Percentiles rank a stretch among this genome's conserved stretches.
These are phyloP conservation scores for Sthenelais limicola DNA, from an alignment of 2,888 invertebrate genomes.

Conservation along the genomic window DNA sequence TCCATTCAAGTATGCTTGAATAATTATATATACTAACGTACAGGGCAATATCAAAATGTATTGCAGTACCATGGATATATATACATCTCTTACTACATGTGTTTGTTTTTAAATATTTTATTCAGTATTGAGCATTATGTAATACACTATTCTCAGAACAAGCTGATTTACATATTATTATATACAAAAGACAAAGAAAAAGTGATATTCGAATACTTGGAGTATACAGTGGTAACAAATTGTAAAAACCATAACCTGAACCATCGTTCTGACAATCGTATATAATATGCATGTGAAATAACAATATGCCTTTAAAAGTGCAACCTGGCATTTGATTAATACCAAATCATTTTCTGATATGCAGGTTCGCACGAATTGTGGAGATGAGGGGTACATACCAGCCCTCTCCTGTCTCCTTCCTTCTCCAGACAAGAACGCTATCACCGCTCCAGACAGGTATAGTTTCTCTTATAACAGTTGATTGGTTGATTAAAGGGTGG, in stretches of 20 bases:
- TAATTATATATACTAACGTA: too few relatives aligned
- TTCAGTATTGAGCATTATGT: too few relatives aligned
- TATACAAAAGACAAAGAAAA: not conserved
- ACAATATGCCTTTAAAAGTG: not conserved
- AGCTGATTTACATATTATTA: not conserved
- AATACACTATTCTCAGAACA: too few relatives aligned
- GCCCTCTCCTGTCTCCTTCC: constrained; percentile 55
- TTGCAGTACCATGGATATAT: too few relatives aligned
- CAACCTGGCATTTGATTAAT: not conserved
- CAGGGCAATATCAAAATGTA: too few relatives aligned
- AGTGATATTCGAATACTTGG: too few relatives aligned
- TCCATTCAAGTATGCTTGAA: too few relatives aligned
- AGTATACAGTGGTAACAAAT: too few relatives aligned
- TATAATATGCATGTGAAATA: not conserved
- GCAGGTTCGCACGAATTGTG: constrained; percentile 49
- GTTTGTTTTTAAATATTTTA: not conserved
- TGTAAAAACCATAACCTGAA: too few relatives aligned
- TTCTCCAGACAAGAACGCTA: constrained; percentile 53
- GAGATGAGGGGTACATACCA: constrained; percentile 54
- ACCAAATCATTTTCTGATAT: constrained; percentile 1
- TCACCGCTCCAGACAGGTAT: constrained; percentile 53
- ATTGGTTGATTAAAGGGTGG: too few relatives aligned
- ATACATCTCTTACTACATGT: not conserved
- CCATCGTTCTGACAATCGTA: too few relatives aligned
- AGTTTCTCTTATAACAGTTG: too few relatives aligned